Conservation (phyloP, 2,113 vertebrate species). For the Electrona antarctica region DNA sequence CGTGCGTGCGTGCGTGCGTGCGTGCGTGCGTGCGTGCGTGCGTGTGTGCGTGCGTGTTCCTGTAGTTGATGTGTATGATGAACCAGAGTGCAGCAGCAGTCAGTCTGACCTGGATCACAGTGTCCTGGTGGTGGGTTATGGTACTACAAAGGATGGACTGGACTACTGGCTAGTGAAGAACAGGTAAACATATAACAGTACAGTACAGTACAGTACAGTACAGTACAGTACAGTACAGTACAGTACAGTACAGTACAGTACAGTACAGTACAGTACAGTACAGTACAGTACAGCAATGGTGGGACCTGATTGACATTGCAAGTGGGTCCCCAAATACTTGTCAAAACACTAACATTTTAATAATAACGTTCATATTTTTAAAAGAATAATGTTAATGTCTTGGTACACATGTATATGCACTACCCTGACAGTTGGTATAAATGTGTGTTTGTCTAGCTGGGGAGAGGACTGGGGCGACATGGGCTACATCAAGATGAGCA, state of each 20-base stretch:
- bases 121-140: constrained; percentile 84
- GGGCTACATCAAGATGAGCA: constrained; percentile 82
- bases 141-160: constrained; percentile 73
- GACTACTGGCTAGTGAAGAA: constrained; percentile 89
- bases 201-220: no score
- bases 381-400: not conserved
- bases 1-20: no score
- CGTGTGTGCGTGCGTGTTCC: not conserved
- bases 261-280: no score
- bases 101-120: constrained; percentile 74
- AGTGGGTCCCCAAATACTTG: no score
- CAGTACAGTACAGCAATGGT: no score
- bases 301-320: no score
- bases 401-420: not conserved
- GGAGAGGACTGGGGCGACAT: constrained; percentile 80
- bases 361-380: not conserved
- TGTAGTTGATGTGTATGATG: constrained; percentile 81
- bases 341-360: no score
- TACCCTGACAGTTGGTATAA: not conserved
- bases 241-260: no score
- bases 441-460: constrained; percentile 74
- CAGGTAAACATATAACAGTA: constrained; percentile 71
- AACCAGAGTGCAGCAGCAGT: constrained; percentile 79
- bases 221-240: no score
- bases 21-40: no score